Evolutionary conservation across 2,113 vertebrate species (phyloP).

Genomic region (Thamnaconus septentrionalis): DNA sequence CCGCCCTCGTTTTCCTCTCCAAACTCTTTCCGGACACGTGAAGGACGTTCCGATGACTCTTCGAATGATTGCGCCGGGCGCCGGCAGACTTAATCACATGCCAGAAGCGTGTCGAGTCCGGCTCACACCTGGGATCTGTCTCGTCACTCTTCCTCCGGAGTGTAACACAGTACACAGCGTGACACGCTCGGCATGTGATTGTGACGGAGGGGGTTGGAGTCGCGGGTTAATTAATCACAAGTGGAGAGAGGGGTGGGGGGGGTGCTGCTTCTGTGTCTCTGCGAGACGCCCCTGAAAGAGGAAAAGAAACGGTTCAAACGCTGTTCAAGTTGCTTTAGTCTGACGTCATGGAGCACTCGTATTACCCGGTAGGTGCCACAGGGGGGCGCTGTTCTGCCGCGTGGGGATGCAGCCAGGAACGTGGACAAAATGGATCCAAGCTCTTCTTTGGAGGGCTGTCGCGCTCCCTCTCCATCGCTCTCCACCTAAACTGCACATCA

Average conservation of each 20-base stretch:
- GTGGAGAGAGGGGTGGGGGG: background rate
- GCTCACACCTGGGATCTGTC: slow-evolving; percentile 57
- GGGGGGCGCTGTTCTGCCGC: slow-evolving; percentile 71
- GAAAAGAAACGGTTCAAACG: background rate
- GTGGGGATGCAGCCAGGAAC: background rate
- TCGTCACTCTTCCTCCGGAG: slow-evolving; percentile 39
- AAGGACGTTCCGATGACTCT: slow-evolving; percentile 52
- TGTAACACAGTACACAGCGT: slow-evolving; percentile 35
- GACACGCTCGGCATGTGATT: slow-evolving; percentile 13
- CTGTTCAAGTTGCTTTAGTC: slow-evolving; percentile 5
- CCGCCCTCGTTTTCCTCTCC: background rate
- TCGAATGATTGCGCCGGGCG: slow-evolving; percentile 51
- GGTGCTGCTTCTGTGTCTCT: background rate
- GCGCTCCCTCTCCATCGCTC: background rate
- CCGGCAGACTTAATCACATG: slow-evolving; percentile 62
- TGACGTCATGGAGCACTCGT: slow-evolving; percentile 55
- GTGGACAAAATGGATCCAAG: slow-evolving; percentile 13
- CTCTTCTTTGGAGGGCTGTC: slow-evolving; percentile 8
- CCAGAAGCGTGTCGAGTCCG: slow-evolving; percentile 47
- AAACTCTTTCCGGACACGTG: slow-evolving; percentile 45
- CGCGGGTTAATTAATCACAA: too few relatives aligned
- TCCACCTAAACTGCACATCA: background rate
- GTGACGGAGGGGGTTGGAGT: background rate
- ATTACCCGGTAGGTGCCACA: slow-evolving; percentile 49
- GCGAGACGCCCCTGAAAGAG: background rate